Percentiles rank a stretch among this genome's conserved stretches.
Conservation (phyloP, 2,113 vertebrate species). For the Phodopus roborovskii region DNA sequence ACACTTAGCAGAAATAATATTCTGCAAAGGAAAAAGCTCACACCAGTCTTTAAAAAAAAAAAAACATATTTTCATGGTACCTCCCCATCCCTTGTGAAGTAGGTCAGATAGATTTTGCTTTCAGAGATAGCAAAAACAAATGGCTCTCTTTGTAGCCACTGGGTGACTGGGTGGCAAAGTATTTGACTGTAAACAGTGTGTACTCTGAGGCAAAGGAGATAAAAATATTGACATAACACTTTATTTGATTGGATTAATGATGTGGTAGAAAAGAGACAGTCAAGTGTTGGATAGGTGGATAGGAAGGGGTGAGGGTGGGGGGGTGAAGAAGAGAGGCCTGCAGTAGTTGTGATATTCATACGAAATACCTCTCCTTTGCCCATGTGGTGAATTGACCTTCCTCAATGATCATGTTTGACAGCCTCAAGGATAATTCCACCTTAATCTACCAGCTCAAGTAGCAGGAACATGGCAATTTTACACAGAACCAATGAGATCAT, state of each 20-base stretch:
- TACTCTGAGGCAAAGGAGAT: not conserved
- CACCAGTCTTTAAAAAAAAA: not conserved
- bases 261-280: not conserved
- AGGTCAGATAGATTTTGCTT: not conserved
- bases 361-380: constrained; percentile 8
- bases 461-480: not conserved
- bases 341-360: not conserved
- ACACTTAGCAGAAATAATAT: not conserved
- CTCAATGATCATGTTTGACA: constrained; percentile 7
- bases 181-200: not conserved
- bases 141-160: not conserved
- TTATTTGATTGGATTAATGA: constrained; percentile 46
- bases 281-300: not conserved
- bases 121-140: not conserved
- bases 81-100: not conserved
- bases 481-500: not conserved
- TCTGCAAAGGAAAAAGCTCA: not conserved
- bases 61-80: not conserved
- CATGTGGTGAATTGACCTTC: constrained; percentile 12
- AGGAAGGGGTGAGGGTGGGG: not conserved
- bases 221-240: constrained; percentile 6
- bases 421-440: constrained; percentile 7
- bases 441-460: not conserved
- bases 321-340: not conserved
- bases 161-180: not conserved